phyloP scores from a whole-genome alignment of 1,140 invertebrate genomes.

The Drosophila nasuta region DNA sequence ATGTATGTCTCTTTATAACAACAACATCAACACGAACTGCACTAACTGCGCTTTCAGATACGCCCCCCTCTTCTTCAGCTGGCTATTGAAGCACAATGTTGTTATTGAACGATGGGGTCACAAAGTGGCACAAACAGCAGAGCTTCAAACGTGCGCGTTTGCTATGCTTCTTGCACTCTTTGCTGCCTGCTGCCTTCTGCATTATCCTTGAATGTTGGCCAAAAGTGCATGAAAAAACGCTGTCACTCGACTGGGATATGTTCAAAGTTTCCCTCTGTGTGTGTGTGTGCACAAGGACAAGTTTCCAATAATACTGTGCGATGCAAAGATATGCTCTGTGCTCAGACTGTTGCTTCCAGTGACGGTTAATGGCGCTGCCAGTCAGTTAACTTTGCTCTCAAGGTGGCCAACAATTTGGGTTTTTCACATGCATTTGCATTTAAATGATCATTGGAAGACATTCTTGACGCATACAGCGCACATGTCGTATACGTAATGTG shows the following conservation, averaged over 20 bases:
- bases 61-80: background rate
- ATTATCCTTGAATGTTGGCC: constrained; percentile 46
- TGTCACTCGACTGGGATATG: constrained; percentile 27
- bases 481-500: constrained; percentile 22
- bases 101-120: constrained; percentile 51
- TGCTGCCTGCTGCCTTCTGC: constrained; percentile 1
- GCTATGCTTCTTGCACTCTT: constrained; percentile 26
- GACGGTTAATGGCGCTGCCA: constrained; percentile 20
- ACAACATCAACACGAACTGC: constrained; percentile 1
- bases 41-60: constrained; percentile 9
- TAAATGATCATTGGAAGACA: constrained; percentile 13
- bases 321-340: background rate
- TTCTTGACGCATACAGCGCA: background rate
- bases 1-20: constrained; percentile 58
- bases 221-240: constrained; percentile 45
- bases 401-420: background rate
- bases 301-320: background rate
- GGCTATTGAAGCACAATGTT: constrained; percentile 32
- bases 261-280: background rate
- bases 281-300: constrained; percentile 13
- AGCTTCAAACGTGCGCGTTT: constrained; percentile 11
- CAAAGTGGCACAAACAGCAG: constrained; percentile 43
- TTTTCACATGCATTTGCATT: constrained; percentile 10
- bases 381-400: constrained; percentile 7
- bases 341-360: constrained; percentile 14